These are phyloP conservation scores for Taenaris catops DNA, from an alignment of 2,888 invertebrate species.

Conservation along the genomic window DNA sequence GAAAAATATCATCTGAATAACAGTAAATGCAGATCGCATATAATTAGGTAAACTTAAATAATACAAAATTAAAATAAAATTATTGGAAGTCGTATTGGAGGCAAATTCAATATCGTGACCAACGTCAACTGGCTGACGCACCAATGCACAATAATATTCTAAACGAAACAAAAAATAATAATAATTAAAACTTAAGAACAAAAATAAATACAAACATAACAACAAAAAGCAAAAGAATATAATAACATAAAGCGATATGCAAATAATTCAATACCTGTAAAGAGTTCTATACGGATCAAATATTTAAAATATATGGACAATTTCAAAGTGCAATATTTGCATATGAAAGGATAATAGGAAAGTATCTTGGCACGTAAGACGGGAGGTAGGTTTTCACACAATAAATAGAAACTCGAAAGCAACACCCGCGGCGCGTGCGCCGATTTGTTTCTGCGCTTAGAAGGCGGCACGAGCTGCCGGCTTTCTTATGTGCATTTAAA, in stretches of 20 bases:
- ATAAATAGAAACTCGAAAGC: conserved; percentile 50
- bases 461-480: conserved; percentile 35
- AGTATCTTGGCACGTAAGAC: conserved; percentile 48
- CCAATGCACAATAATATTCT: conserved; percentile 45
- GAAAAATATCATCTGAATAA: conserved; percentile 66
- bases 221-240: conserved; percentile 55
- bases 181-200: conserved; percentile 67
- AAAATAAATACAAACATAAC: conserved; percentile 79
- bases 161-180: conserved; percentile 59
- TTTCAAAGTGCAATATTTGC: conserved; percentile 50
- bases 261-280: conserved; percentile 43
- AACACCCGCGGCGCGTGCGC: conserved; percentile 66
- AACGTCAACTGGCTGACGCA: conserved; percentile 38
- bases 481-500: conserved; percentile 49
- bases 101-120: conserved; percentile 59
- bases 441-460: conserved; percentile 34
- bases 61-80: conserved; percentile 72
- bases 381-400: conserved; percentile 51
- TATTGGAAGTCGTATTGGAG: conserved; percentile 73
- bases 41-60: conserved; percentile 70
- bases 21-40: conserved; percentile 75
- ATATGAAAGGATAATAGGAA: conserved; percentile 60
- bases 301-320: conserved; percentile 20
- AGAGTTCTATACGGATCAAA: conserved; percentile 16
- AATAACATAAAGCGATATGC: conserved; percentile 66